Evolutionary conservation across 2,113 vertebrate genomes (phyloP).

Genomic region (Macrotis lagotis): DNA sequence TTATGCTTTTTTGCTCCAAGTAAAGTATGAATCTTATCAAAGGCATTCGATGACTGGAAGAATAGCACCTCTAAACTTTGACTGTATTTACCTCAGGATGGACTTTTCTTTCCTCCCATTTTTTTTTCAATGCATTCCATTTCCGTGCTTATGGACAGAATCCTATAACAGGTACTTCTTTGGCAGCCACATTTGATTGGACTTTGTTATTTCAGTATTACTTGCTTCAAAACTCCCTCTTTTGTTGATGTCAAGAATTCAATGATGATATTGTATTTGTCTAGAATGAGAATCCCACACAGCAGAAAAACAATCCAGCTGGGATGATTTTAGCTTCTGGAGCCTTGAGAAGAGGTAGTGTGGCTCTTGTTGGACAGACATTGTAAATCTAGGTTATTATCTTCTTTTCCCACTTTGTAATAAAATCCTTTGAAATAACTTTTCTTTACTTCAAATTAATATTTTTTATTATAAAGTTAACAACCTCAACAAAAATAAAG

Average conservation of each 20-base stretch:
- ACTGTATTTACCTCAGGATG: not conserved
- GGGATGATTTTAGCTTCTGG: not conserved
- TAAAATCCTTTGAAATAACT: no score
- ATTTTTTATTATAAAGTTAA: not conserved
- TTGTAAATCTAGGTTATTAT: not conserved
- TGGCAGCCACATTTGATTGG: not conserved
- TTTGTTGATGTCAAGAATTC: not conserved
- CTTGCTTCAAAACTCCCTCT: not conserved
- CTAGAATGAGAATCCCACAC: not conserved
- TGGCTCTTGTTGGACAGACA: not conserved
- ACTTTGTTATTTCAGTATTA: not conserved
- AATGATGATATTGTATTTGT: not conserved
- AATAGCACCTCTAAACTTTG: conserved; percentile 23
- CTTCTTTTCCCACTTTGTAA: no score
- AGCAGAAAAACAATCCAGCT: not conserved
- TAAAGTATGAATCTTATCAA: conserved; percentile 65
- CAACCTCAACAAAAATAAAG: not conserved
- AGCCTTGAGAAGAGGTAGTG: not conserved
- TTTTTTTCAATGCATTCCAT: not conserved
- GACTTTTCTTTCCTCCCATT: conserved; percentile 41
- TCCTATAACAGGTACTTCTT: not conserved
- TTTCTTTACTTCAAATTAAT: not conserved
- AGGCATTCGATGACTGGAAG: conserved; percentile 58
- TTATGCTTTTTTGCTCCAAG: conserved; percentile 49
- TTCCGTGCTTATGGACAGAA: conserved; percentile 36